These are phyloP conservation scores for Coptodon bakossiorum DNA, from an alignment of 2,113 vertebrate species.

Conservation along the genomic window DNA sequence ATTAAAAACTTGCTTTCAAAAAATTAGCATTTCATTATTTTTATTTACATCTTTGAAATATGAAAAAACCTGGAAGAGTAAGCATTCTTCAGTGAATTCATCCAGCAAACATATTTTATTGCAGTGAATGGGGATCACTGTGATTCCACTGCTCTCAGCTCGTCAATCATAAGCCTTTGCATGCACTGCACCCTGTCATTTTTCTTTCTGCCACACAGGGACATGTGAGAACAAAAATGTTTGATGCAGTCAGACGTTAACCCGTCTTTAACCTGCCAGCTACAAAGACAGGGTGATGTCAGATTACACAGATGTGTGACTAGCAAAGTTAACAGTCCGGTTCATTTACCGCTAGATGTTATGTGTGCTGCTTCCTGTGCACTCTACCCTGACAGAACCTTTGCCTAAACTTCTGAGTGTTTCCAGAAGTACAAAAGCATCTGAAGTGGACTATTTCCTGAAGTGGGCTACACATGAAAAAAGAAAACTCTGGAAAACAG, in stretches of 20 bases:
- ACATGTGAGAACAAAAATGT: neutral
- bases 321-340: neutral
- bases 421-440: neutral
- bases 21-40: neutral
- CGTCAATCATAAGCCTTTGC: neutral
- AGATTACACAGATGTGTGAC: neutral
- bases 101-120: neutral
- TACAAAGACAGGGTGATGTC: neutral
- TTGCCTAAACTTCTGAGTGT: neutral
- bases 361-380: neutral
- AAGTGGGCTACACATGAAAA: neutral
- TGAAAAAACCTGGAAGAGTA: neutral
- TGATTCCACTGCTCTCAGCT: neutral
- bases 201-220: neutral
- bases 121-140: neutral
- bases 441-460: neutral
- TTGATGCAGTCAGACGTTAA: neutral
- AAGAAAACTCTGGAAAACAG: neutral
- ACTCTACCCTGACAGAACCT: neutral
- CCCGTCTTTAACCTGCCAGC: neutral
- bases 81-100: neutral
- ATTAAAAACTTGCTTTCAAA: neutral
- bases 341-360: neutral
- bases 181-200: neutral
- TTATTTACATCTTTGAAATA: neutral